Evolutionary conservation across 2,113 vertebrate species (phyloP).

Genomic region (Crocuta crocuta): DNA sequence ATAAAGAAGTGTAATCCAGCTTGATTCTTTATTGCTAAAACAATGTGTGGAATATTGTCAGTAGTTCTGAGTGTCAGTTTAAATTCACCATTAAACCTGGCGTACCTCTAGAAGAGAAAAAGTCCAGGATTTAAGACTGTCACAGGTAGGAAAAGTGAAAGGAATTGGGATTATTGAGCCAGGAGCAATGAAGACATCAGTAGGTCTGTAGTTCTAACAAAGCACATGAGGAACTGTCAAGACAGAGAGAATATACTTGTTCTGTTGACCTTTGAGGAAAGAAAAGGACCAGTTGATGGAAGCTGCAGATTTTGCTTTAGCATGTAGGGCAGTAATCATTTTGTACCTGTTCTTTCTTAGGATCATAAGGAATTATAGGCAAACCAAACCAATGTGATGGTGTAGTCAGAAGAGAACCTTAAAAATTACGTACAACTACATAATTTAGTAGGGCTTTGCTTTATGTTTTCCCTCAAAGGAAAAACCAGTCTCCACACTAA

Average conservation of each 20-base stretch:
- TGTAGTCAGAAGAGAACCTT: neutral
- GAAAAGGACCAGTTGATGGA: fast-evolving
- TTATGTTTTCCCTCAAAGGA: neutral
- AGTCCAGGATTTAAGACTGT: neutral
- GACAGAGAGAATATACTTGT: neutral
- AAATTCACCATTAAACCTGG: neutral
- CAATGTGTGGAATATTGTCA: neutral
- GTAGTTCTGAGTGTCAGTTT: neutral
- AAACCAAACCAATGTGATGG: neutral
- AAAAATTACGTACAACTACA: neutral
- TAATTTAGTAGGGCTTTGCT: neutral
- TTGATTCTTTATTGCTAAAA: neutral
- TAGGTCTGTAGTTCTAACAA: neutral
- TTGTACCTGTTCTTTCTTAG: neutral
- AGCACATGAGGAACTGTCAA: neutral
- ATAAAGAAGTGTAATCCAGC: neutral
- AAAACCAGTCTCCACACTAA: neutral
- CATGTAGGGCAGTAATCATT: neutral
- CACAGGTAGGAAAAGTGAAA: neutral
- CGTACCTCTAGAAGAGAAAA: neutral
- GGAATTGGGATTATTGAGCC: neutral
- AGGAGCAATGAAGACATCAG: neutral
- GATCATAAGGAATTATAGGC: neutral
- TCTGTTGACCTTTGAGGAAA: neutral
- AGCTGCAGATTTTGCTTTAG: neutral